These are phyloP conservation scores for Shinisaurus crocodilurus DNA, from an alignment of 2,113 vertebrate genomes.

Conservation along the genomic window DNA sequence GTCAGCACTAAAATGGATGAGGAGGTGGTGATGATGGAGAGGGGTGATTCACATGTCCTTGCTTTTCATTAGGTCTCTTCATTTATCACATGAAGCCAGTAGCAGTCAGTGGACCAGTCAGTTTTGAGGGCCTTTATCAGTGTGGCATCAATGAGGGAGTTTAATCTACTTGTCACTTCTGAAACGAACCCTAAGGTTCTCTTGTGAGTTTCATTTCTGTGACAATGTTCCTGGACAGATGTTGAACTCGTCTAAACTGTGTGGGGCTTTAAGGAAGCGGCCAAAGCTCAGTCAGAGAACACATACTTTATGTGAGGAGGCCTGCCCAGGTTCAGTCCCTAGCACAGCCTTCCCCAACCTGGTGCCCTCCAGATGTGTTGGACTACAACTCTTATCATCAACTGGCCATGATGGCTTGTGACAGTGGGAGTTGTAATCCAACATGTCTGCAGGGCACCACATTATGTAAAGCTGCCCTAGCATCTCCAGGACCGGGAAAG, in stretches of 20 bases:
- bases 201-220: neutral
- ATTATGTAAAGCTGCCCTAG: too few relatives aligned
- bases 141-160: neutral
- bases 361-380: neutral
- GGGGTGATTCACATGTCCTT: neutral
- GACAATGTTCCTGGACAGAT: neutral
- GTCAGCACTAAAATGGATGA: neutral
- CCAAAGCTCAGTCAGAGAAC: neutral
- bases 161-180: neutral
- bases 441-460: too few relatives aligned
- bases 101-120: neutral
- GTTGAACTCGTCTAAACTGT: neutral
- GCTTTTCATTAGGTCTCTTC: neutral
- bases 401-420: too few relatives aligned
- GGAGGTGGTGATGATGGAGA: neutral
- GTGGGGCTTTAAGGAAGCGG: neutral
- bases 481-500: neutral
- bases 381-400: too few relatives aligned
- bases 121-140: neutral
- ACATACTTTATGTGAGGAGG: neutral
- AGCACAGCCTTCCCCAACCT: too few relatives aligned
- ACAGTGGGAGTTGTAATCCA: too few relatives aligned
- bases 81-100: neutral
- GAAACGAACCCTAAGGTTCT: neutral
- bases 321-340: neutral